These are phyloP conservation scores for Asbolus verrucosus DNA, from an alignment of 1,140 invertebrate species.

Conservation along the genomic window DNA sequence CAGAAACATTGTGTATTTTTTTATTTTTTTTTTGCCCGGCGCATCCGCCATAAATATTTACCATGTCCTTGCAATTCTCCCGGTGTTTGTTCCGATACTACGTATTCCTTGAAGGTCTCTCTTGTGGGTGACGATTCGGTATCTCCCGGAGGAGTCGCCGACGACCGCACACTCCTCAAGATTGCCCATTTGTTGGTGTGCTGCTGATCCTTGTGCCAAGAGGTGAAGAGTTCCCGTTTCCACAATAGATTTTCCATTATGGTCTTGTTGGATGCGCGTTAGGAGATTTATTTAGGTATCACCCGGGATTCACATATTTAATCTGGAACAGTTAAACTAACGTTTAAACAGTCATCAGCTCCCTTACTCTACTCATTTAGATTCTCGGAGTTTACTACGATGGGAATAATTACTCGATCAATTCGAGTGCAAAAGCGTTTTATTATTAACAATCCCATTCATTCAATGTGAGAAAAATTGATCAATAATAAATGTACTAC, in stretches of 20 bases:
- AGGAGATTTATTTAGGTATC: neutral
- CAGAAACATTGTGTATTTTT: neutral
- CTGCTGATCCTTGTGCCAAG: conserved; percentile 39
- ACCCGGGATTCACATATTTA: conserved; percentile 36
- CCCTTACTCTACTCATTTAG: no score
- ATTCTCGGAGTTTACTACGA: no score
- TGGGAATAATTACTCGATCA: no score
- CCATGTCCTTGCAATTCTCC: conserved; percentile 39
- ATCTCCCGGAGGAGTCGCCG: conserved; percentile 29
- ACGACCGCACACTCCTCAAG: conserved; percentile 27
- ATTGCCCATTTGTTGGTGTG: conserved; percentile 37
- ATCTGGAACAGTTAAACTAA: conserved; percentile 21
- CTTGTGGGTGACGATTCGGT: conserved; percentile 8
- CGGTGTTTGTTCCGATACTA: conserved; percentile 44
- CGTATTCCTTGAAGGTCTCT: conserved; percentile 39
- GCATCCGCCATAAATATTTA: conserved; percentile 17
- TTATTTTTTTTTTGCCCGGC: neutral
- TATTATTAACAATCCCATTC: no score
- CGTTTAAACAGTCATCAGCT: no score
- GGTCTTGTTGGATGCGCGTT: neutral
- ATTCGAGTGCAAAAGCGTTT: no score
- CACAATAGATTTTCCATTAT: conserved; percentile 50
- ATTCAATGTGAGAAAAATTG: no score
- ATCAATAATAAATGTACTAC: no score
- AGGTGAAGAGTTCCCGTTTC: conserved; percentile 48